These are phyloP conservation scores for Aphaenogaster floridana DNA, from an alignment of 1,140 invertebrate species.

Conservation along the genomic window DNA sequence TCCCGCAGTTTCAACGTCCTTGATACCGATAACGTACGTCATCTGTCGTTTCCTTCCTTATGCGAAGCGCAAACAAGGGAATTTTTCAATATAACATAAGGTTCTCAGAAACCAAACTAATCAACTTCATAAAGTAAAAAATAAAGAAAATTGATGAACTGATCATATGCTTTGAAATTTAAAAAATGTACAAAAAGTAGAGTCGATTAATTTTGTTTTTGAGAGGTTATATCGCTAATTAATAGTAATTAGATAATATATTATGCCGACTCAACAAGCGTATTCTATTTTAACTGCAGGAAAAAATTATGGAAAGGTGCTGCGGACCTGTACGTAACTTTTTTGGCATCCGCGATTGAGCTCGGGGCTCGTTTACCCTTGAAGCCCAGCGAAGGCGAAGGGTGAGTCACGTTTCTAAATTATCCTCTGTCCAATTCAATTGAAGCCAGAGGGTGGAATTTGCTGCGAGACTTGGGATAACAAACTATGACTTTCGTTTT, in stretches of 20 bases:
- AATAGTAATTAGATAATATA: slow-evolving; percentile 22
- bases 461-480: not conserved
- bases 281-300: slow-evolving; percentile 70
- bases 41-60: slow-evolving; percentile 27
- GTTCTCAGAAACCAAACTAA: not conserved
- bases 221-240: not conserved
- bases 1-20: slow-evolving; percentile 1
- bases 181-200: not conserved
- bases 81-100: slow-evolving; percentile 6
- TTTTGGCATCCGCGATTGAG: slow-evolving; percentile 93
- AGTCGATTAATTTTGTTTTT: not conserved
- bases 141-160: not conserved
- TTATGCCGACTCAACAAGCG: not conserved
- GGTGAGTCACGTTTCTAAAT: slow-evolving; percentile 88
- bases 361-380: slow-evolving; percentile 93
- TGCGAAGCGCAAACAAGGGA: not conserved
- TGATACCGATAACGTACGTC: slow-evolving; percentile 25
- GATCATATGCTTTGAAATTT: not conserved
- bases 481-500: not conserved
- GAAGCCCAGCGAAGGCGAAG: slow-evolving; percentile 94
- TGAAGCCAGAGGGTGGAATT: not conserved
- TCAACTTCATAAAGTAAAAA: not conserved
- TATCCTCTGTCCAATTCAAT: not conserved
- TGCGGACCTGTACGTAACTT: slow-evolving; percentile 92
- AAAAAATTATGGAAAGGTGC: slow-evolving; percentile 88